Conservation (phyloP, 2,888 invertebrate genomes). For the Colostygia pectinataria region DNA sequence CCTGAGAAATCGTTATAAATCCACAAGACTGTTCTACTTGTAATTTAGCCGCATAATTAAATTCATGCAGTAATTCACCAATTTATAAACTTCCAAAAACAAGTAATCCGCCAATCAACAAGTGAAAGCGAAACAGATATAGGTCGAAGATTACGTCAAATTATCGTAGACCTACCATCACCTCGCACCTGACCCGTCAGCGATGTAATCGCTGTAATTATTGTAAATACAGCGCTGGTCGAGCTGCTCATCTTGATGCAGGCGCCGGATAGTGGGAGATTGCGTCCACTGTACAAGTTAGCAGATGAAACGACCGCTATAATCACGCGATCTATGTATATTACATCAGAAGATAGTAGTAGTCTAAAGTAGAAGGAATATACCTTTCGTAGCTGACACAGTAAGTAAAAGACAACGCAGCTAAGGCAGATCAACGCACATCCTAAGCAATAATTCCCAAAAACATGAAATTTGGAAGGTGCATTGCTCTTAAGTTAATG, state of each 20-base stretch:
- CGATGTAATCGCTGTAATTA: slow-evolving; percentile 60
- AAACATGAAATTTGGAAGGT: too few relatives aligned
- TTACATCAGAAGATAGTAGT: too few relatives aligned
- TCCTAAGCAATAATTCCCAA: too few relatives aligned
- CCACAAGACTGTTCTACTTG: too few relatives aligned
- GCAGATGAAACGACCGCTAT: slow-evolving; percentile 15
- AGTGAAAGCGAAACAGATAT: slow-evolving; percentile 26
- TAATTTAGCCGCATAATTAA: too few relatives aligned
- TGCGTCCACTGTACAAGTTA: slow-evolving; percentile 7
- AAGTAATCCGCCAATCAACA: slow-evolving; percentile 11
- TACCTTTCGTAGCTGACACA: too few relatives aligned
- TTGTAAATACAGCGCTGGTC: slow-evolving; percentile 58
- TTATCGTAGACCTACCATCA: slow-evolving; percentile 30
- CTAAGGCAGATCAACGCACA: too few relatives aligned
- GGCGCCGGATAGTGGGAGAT: slow-evolving; percentile 41
- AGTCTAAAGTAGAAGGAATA: too few relatives aligned
- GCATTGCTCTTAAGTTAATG: too few relatives aligned
- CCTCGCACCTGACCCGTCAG: slow-evolving; percentile 50
- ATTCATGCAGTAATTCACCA: not conserved
- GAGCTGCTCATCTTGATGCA: slow-evolving; percentile 49
- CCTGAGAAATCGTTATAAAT: too few relatives aligned
- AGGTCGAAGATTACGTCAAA: slow-evolving; percentile 33
- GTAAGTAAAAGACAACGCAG: too few relatives aligned
- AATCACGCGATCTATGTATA: too few relatives aligned
- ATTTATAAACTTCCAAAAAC: slow-evolving; percentile 15